Base-by-base conservation (phyloP, 2,888 invertebrate species). In the Desoria tigrina region DNA sequence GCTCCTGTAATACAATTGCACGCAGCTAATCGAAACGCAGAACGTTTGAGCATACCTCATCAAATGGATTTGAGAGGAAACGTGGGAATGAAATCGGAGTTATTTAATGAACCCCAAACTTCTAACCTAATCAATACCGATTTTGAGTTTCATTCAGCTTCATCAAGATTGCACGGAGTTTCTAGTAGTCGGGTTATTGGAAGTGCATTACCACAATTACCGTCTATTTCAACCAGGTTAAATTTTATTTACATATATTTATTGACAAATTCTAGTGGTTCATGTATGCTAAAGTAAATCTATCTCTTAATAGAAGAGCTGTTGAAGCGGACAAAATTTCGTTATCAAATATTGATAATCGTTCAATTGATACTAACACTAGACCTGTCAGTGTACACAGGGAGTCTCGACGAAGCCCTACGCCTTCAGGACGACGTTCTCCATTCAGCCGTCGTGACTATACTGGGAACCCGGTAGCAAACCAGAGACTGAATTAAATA, bases 361-460 rank as follows among this genome's bases (percentile, higher is more conserved):
- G n/a, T n/a, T 32, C 32, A 32, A 32, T 32, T 11, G 32, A 32
- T 11, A 4, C 32, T 32, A n/a, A n/a, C n/a, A n/a, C 32, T 32
- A 32, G 11, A 32, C n/a, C n/a, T n/a, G n/a, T n/a, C n/a, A n/a
- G n/a, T n/a, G n/a, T n/a, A n/a, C n/a, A n/a, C n/a, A n/a, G n/a
- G n/a, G n/a, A n/a, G 16, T 45, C 45, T 45, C 45, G 45, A 18
- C n/a, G 16, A 45, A 45, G 45, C 6, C 45, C 45, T 6, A 16
- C 45, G 6, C n/a, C 24, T 21, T 32, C 55, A 1, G 69, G 66
- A 26, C 57, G 66, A 27, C 60, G 57, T 18, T 69, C 72, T 7
- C 69, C 72, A 37, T 72, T 72, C 21, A 65, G 69, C 65, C 18
- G 65, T 9, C 61, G 72, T n/a, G 67, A 57, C 21, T 59, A 55